A percentile compares a stretch with the other conserved stretches of the same genome.
Conservation (phyloP, 1,140 invertebrate species). For the Armadillidium nasatum region DNA sequence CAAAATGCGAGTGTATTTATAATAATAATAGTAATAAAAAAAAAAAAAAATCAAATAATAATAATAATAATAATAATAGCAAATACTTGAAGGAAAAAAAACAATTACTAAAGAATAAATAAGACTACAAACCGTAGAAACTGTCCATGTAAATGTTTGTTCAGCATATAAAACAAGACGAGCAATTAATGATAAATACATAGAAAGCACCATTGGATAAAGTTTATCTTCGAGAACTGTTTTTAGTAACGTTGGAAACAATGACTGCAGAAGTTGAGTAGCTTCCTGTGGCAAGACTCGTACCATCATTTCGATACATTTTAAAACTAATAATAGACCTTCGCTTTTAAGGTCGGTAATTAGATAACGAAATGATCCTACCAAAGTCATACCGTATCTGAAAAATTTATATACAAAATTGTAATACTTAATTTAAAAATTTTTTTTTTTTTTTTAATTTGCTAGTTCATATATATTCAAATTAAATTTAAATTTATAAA, state of each 20-base stretch:
- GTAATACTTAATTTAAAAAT: not conserved
- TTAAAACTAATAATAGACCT: constrained; percentile 67
- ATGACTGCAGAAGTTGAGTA: constrained; percentile 48
- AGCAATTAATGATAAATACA: constrained; percentile 70
- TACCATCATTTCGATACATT: constrained; percentile 67
- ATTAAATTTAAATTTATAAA: no score
- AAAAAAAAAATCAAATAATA: no score
- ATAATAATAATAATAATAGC: no score
- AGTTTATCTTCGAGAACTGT: constrained; percentile 62
- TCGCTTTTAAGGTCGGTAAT: constrained; percentile 72
- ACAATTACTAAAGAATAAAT: no score
- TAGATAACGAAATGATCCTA: constrained; percentile 63
- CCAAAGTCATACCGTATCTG: constrained; percentile 61
- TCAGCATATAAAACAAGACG: constrained; percentile 70
- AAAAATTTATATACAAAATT: constrained; percentile 33
- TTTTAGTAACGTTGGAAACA: constrained; percentile 49
- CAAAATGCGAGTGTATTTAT: no score
- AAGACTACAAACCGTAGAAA: constrained; percentile 29
- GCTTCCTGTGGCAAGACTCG: constrained; percentile 57
- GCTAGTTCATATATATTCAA: no score
- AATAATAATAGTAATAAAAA: no score
- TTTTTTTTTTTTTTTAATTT: no score
- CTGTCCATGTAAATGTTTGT: constrained; percentile 63
- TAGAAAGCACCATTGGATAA: constrained; percentile 65
- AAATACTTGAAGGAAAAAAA: no score